Conservation (phyloP, 1,140 invertebrate genomes). For the Heliothis subflexa region DNA sequence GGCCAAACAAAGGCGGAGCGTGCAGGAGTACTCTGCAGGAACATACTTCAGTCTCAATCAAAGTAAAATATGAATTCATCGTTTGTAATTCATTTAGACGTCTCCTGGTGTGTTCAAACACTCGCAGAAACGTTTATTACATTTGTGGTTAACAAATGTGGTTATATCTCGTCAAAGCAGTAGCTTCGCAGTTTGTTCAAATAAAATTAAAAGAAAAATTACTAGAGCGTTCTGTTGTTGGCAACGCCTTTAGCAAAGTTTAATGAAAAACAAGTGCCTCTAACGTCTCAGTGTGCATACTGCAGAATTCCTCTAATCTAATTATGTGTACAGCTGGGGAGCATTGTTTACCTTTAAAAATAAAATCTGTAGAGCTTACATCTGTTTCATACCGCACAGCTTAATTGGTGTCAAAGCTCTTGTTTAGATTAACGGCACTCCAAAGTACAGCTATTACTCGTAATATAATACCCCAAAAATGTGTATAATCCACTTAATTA, state of each 20-base stretch:
- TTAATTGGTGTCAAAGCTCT: not conserved
- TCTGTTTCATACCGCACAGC: not conserved
- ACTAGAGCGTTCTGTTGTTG: conserved; percentile 56
- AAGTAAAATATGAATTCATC: conserved; percentile 16
- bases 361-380: conserved; percentile 6
- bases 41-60: not conserved
- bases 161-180: conserved; percentile 25
- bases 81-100: not conserved
- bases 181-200: conserved; percentile 20
- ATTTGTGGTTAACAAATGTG: conserved; percentile 1
- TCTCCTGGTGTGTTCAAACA: conserved; percentile 15
- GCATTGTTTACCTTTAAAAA: conserved; percentile 46
- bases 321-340: conserved; percentile 57
- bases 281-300: conserved; percentile 55
- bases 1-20: not conserved
- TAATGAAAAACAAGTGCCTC: conserved; percentile 62
- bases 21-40: not conserved
- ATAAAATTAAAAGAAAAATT: conserved; percentile 53
- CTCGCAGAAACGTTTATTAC: not conserved
- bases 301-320: conserved; percentile 56
- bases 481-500: conserved; percentile 36
- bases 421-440: conserved; percentile 13
- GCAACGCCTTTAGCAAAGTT: conserved; percentile 60
- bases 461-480: conserved; percentile 34
- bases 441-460: conserved; percentile 2